Evolutionary conservation across 1,140 invertebrate species (phyloP), one percentile per base, ranked within the genome.

Genomic region (Himalopsyche phryganea): DNA sequence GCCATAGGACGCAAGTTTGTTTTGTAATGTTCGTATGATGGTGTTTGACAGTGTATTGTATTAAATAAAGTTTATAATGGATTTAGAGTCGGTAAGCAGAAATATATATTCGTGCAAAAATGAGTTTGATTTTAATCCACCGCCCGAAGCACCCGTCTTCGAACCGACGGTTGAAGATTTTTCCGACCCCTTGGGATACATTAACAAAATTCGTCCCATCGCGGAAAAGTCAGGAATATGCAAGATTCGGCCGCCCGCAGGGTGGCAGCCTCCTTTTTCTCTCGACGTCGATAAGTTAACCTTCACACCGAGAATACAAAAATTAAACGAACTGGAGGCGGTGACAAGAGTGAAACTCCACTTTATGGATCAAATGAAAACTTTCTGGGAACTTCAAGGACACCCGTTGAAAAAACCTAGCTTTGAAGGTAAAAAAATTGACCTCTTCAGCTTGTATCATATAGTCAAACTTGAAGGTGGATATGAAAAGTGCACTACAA

Each of bases 361-460:
- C 79, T 99, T 99, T 78, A 81, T 98, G 47, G 95, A 98, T 78
- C 89, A 95, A 77, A 92, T 98, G 68, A 89, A 92, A 19, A 97
- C 96, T 74, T 98, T 98, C 78, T 98, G 96, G 95, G 93, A 98
- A 69, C 77, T 98, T 14, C 95, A 98, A 78, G 95, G 94, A 32
- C 90, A 88, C 6, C 89, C 90, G 1, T 75, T 98, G 19, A 94
- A 94, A 80, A 94, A 97, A 65, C 95, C 96, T 0, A 87, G 92
- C 73, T 89, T 98, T 20, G 95, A 98, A 75, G 89, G 92, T 65
- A 93, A 93, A 77, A 87, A 91, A 32, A 74, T 99, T 42, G 96
- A 98, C 80, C 80, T 98, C 49, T 97, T 95, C 73, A 89, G 90
- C 18, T 78, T 98, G 36, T 93, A 96, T 71, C 88, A 92, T 77